Conservation (phyloP, 1,140 invertebrate species). For the Homalodisca vitripennis region DNA sequence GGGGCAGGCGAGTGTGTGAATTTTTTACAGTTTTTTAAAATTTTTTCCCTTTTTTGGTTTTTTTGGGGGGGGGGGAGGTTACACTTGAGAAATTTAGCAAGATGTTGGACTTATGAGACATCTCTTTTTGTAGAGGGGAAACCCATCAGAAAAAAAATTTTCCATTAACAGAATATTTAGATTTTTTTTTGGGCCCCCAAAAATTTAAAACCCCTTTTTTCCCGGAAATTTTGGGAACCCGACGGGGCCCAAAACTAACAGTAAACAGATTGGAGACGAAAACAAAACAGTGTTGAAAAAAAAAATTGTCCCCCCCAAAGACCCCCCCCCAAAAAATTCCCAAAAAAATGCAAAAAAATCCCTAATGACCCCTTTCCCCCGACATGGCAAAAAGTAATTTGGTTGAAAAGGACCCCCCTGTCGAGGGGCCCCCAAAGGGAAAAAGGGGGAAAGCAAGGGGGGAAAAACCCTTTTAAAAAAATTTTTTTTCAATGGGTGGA, state of each 20-base stretch:
- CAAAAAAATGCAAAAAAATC: no score
- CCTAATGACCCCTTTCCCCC: slow-evolving; percentile 64
- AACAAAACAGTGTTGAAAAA: slow-evolving; percentile 80
- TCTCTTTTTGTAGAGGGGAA: slow-evolving; percentile 90
- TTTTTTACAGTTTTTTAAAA: slow-evolving; percentile 93
- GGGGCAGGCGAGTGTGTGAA: slow-evolving; percentile 96
- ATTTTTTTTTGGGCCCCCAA: slow-evolving; percentile 96
- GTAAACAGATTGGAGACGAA: slow-evolving; percentile 84
- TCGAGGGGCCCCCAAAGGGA: slow-evolving; percentile 73
- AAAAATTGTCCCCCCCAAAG: slow-evolving; percentile 83
- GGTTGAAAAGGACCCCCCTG: slow-evolving; percentile 79
- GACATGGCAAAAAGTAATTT: slow-evolving; percentile 63
- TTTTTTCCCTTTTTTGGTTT: slow-evolving; percentile 88
- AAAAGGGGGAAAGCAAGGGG: slow-evolving; percentile 82
- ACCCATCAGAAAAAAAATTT: slow-evolving; percentile 88
- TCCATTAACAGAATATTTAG: slow-evolving; percentile 91
- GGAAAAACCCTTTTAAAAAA: slow-evolving; percentile 86
- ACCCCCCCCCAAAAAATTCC: slow-evolving; percentile 92
- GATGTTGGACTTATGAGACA: slow-evolving; percentile 99
- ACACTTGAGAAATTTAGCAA: slow-evolving; percentile 96
- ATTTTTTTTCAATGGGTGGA: slow-evolving; percentile 95
- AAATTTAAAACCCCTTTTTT: slow-evolving; percentile 91
- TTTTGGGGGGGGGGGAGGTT: slow-evolving; percentile 97
- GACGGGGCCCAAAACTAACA: slow-evolving; percentile 91
- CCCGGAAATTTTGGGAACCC: slow-evolving; percentile 79